Evolutionary conservation across 2,113 vertebrate species (phyloP).

Genomic region (Corythoichthys intestinalis): DNA sequence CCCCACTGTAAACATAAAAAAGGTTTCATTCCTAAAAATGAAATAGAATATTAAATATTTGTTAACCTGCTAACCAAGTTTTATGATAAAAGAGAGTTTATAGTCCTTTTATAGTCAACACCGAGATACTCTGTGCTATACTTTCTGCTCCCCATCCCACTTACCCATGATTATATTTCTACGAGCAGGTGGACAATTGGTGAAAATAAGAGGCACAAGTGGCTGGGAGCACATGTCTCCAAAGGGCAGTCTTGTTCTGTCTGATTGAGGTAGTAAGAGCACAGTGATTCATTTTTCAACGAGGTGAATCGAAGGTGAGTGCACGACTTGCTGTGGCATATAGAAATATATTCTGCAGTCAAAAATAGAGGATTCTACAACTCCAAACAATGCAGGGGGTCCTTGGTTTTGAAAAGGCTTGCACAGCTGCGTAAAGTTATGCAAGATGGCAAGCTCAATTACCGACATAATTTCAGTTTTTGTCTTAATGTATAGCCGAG

Average conservation of each 20-base stretch:
- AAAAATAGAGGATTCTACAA: slow-evolving; percentile 5
- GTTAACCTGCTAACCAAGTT: too few relatives aligned
- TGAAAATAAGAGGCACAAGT: not conserved
- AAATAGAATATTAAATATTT: too few relatives aligned
- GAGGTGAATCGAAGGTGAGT: slow-evolving; percentile 34
- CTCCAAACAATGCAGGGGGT: not conserved
- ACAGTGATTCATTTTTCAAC: slow-evolving; percentile 4
- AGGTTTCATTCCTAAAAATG: too few relatives aligned
- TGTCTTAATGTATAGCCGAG: not conserved
- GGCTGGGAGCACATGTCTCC: not conserved
- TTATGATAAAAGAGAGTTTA: too few relatives aligned
- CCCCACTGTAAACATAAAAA: too few relatives aligned
- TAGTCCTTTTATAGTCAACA: too few relatives aligned
- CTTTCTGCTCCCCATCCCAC: too few relatives aligned
- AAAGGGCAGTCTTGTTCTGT: not conserved
- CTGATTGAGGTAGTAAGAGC: slow-evolving; percentile 12
- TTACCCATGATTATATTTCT: not conserved
- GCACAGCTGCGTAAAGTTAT: not conserved
- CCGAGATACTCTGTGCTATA: too few relatives aligned
- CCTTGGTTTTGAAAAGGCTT: not conserved
- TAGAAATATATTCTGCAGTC: slow-evolving; percentile 26
- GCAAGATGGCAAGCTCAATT: not conserved
- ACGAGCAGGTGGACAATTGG: not conserved
- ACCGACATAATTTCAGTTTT: not conserved
- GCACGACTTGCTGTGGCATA: slow-evolving; percentile 15